These are phyloP conservation scores for Rhabdomys dilectus DNA, from an alignment of 2,113 vertebrate species.

Conservation along the genomic window DNA sequence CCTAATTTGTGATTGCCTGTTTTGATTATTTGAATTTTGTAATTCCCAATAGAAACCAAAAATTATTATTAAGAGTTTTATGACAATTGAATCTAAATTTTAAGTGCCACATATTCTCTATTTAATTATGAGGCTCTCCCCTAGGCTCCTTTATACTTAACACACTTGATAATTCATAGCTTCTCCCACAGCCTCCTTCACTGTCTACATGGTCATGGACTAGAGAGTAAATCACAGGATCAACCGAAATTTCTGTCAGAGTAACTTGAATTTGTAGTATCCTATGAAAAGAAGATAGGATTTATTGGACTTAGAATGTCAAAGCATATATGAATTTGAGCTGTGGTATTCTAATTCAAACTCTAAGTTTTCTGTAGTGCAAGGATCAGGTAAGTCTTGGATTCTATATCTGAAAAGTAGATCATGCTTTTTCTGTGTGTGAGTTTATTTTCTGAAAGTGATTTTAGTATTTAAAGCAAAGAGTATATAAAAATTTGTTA, in stretches of 20 bases:
- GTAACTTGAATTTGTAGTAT: not conserved
- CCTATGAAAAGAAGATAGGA: not conserved
- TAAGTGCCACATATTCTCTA: slow-evolving; percentile 12
- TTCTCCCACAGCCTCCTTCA: not conserved
- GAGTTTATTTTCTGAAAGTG: not conserved
- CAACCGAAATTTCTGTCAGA: not conserved
- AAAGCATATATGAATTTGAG: not conserved
- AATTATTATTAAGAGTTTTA: slow-evolving; percentile 7
- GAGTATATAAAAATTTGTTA: not conserved
- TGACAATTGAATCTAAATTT: slow-evolving; percentile 34
- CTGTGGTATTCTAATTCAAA: not conserved
- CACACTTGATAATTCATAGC: not conserved
- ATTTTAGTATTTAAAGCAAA: slow-evolving; percentile 45
- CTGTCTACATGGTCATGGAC: not conserved
- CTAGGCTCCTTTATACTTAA: not conserved
- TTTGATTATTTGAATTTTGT: slow-evolving; percentile 30
- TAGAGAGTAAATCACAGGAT: not conserved
- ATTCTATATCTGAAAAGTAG: not conserved
- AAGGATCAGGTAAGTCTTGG: not conserved
- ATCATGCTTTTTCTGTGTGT: not conserved
- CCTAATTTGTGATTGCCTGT: not conserved
- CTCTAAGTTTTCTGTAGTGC: not conserved
- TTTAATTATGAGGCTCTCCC: slow-evolving; percentile 17
- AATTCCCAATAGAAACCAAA: slow-evolving; percentile 18
- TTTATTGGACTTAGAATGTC: not conserved